Evolutionary conservation across 2,797 vertebrate genomes (phyloP).

Genomic region (Okamejei kenojei): DNA sequence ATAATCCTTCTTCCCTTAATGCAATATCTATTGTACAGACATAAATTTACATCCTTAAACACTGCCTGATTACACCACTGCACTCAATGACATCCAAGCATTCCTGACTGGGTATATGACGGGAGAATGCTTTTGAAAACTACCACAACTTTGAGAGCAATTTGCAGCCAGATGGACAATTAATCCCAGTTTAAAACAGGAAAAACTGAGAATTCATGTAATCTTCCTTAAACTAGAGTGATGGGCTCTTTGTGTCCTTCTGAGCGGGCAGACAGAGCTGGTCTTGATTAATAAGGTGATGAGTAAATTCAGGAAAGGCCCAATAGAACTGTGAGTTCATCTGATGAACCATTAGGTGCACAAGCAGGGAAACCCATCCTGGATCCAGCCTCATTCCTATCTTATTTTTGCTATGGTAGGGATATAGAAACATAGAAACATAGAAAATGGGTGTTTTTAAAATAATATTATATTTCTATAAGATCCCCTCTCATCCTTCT

Average conservation of each 20-base stretch:
- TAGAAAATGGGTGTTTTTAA: too few relatives aligned
- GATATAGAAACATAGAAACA: too few relatives aligned
- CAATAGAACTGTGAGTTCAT: not conserved
- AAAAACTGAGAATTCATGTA: not conserved
- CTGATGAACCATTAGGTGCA: not conserved
- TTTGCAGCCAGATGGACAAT: too few relatives aligned
- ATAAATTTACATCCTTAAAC: not conserved
- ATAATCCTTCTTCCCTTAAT: too few relatives aligned
- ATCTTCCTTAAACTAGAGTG: not conserved
- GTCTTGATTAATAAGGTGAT: not conserved
- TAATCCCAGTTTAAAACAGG: not conserved
- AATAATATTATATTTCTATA: too few relatives aligned
- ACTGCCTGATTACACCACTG: not conserved
- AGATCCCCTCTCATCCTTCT: too few relatives aligned
- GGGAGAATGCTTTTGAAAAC: not conserved
- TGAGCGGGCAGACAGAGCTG: not conserved
- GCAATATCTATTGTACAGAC: too few relatives aligned
- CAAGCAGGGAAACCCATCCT: not conserved
- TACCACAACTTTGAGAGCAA: too few relatives aligned
- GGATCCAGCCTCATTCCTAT: not conserved
- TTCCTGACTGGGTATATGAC: not conserved
- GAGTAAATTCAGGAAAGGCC: not conserved
- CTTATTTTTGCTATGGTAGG: not conserved
- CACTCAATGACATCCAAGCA: not conserved
- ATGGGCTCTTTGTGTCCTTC: not conserved